Evolutionary conservation across 2,888 invertebrate species (phyloP).

Genomic region (Leptopilina myrica): DNA sequence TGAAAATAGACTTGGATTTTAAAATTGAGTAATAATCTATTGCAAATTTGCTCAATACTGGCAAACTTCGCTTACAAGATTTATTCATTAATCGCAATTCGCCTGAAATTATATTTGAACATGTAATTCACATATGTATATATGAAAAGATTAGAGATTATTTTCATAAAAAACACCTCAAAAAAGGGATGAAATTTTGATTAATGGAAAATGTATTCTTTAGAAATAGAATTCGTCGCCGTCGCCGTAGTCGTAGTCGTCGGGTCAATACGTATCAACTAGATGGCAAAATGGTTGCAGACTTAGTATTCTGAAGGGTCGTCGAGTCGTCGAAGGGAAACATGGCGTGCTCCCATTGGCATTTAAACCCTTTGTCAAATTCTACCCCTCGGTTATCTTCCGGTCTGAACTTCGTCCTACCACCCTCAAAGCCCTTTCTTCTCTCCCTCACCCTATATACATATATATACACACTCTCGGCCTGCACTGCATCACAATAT

Average conservation of each 20-base stretch:
- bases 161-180: background rate
- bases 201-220: constrained; percentile 33
- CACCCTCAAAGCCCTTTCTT: constrained; percentile 51
- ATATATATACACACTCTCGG: background rate
- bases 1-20: too few relatives aligned
- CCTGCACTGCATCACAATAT: constrained; percentile 43
- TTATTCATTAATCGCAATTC: too few relatives aligned
- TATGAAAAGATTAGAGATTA: too few relatives aligned
- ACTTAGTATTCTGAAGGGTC: constrained; percentile 52
- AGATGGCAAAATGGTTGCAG: constrained; percentile 55
- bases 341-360: constrained; percentile 55
- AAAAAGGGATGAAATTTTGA: constrained; percentile 15
- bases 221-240: constrained; percentile 1
- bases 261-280: constrained; percentile 58
- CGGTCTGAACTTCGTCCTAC: constrained; percentile 33
- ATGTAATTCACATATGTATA: too few relatives aligned
- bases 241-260: too few relatives aligned
- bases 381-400: constrained; percentile 48
- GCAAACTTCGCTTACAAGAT: too few relatives aligned
- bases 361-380: constrained; percentile 67
- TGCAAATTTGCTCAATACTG: too few relatives aligned
- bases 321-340: constrained; percentile 43
- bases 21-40: too few relatives aligned
- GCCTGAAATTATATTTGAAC: too few relatives aligned
- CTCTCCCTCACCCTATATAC: constrained; percentile 33